These are phyloP conservation scores for Polydrusus cervinus DNA, from an alignment of 2,888 invertebrate genomes.

Conservation along the genomic window DNA sequence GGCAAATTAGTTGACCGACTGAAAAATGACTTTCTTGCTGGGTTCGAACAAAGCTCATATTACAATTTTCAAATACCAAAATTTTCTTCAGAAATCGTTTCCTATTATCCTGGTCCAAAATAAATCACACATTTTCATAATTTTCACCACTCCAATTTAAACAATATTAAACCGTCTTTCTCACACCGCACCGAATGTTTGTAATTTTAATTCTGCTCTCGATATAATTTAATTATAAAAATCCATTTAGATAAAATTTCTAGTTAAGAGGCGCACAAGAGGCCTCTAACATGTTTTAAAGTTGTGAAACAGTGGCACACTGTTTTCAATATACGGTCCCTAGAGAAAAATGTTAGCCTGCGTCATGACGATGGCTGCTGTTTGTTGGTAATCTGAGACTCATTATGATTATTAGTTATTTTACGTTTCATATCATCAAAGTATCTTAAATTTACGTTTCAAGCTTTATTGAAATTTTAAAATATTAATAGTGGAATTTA, in stretches of 20 bases:
- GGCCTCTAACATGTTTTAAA: slow-evolving; percentile 35
- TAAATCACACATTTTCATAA: not conserved
- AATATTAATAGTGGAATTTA: too few species aligned
- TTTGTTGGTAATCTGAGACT: slow-evolving; percentile 22
- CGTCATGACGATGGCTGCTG: slow-evolving; percentile 16
- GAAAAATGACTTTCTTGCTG: too few species aligned
- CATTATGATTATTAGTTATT: not conserved
- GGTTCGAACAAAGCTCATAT: too few species aligned
- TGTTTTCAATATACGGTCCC: slow-evolving; percentile 40
- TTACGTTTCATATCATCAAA: not conserved
- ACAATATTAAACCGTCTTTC: not conserved
- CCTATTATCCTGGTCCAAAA: not conserved
- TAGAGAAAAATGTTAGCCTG: slow-evolving; percentile 27
- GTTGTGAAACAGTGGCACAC: slow-evolving; percentile 39
- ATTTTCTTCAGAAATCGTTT: too few species aligned
- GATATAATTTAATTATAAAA: slow-evolving; percentile 49
- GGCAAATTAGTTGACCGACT: too few species aligned
- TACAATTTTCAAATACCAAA: too few species aligned
- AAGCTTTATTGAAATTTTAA: too few species aligned
- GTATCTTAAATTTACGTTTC: not conserved
- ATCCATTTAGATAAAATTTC: slow-evolving; percentile 49
- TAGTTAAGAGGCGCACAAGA: slow-evolving; percentile 37
- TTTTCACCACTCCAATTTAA: not conserved
- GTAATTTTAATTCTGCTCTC: not conserved
- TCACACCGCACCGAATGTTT: slow-evolving; percentile 13